Evolutionary conservation across 2,797 vertebrate genomes (phyloP), one percentile per base, ranked within the genome.

Genomic region (Melanotaenia parkinsoni): DNA sequence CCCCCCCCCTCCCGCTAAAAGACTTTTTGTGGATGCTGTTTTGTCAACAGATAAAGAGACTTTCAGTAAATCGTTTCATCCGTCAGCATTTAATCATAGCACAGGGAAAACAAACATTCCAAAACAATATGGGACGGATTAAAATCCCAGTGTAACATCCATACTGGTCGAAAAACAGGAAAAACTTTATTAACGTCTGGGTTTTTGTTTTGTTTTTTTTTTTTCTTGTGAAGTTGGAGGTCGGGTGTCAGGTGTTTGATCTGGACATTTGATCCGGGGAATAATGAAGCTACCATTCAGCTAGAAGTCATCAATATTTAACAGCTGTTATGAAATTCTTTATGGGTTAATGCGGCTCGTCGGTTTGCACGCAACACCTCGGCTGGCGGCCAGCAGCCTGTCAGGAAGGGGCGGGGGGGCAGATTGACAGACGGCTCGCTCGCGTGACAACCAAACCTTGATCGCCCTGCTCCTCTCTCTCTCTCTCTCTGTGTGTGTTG

Each of bases 251-350:
- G 50, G 67, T 43, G 64, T 60, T 68, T 82, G 77, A 81, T 79
- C 89, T 86, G 91, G 94, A 94, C 93, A 95, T 95, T 93, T 94
- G 95, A 95, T 95, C 95, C 91, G 92, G 89, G 92, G 91, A 91
- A 94, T 95, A 96, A 95, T 95, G 94, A 95, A 94, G 95, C 94
- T 95, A 96, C 94, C 94, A 95, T 96, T 96, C 84, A 92, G 94
- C 93, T 94, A 95, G 88, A 86, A 93, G 91, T 95, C 96, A 97
- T 97, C 96, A 97, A 97, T 97, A 97, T 97, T 97, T 97, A 97
- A 96, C 96, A 97, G 96, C 96, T 98, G 96, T 96, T 97, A 96
- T 96, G 96, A 96, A 96, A 96, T 96, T 95, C 95, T 96, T 97
- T 95, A 95, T 95, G 93, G 95, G 95, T 95, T 95, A 96, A 96